Evolutionary conservation across 2,797 vertebrate genomes (phyloP), one percentile per base, ranked within the genome.

Genomic region (Coregonus suidteri): DNA sequence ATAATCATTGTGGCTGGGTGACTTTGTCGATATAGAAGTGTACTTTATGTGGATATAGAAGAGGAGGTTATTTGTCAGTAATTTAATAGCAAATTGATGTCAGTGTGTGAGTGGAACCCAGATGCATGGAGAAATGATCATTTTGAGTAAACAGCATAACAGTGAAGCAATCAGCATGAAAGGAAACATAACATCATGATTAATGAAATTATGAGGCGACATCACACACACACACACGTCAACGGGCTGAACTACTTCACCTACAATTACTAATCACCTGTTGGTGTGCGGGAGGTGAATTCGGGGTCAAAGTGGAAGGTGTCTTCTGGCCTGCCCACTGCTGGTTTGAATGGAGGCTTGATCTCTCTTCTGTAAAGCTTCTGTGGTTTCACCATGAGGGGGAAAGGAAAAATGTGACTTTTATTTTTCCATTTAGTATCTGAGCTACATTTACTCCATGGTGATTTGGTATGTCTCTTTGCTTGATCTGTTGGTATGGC

Each of bases 281-380:
- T 98, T 74, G 98, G 98, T 2, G 98, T 99, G 81, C 96, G 94
- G 20, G 96, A 95, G 0, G 98, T 99, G 90, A 99, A 99, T 85
- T 99, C 98, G 0, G 97, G 97, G 83, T 99, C 98, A 80, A 99
- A 99, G 91, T 99, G 97, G 88, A 99, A 99, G 52, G 98, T 99
- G 89, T 99, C 98, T 84, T 99, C 98, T 14, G 98, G 98, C 83
- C 97, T 91, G 75, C 98, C 98, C 74, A 97, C 97, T 0, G 97
- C 97, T 0, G 98, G 98, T 90, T 97, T 99, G 91, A 99, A 99
- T 0, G 98, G 98, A 0, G 98, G 98, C 80, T 96, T 96, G 89
- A 96, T 82, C 89, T 99, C 98, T 85, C 94, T 96, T 77, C 94
- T 94, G 91, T 95, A 98, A 51, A 99, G 82, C 86, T 96, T 98